phyloP scores from a whole-genome alignment of 2,888 invertebrate genomes.

The Lepidochrysops patricia region DNA sequence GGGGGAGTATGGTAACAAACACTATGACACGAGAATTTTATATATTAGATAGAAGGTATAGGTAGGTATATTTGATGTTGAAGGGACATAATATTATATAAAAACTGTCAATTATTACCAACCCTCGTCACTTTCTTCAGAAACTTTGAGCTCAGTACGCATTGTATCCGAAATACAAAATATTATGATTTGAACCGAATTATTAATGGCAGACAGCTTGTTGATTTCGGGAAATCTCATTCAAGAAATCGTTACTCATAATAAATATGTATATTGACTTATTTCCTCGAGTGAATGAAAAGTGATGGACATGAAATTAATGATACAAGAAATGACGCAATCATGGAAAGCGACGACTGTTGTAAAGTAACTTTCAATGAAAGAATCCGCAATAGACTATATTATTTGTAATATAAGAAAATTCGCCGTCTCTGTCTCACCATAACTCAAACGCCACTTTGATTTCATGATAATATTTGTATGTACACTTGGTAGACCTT shows the following conservation, averaged over 20 bases:
- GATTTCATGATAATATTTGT: no score
- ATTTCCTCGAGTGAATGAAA: not conserved
- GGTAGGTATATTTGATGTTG: not conserved
- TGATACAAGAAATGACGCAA: not conserved
- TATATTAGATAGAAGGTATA: not conserved
- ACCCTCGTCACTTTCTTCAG: conserved; percentile 22
- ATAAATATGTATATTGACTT: not conserved
- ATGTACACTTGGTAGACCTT: no score
- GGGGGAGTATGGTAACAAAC: no score
- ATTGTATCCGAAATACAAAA: not conserved
- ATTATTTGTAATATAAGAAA: no score
- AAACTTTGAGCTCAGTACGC: conserved; percentile 16
- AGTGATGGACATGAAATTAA: not conserved
- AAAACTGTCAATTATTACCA: conserved; percentile 22
- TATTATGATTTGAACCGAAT: not conserved
- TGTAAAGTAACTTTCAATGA: no score
- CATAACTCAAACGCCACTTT: no score
- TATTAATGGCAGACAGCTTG: not conserved
- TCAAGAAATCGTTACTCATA: not conserved
- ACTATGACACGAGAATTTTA: no score
- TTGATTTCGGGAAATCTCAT: not conserved
- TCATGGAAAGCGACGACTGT: not conserved
- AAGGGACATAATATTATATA: conserved; percentile 14
- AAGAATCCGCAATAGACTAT: no score
- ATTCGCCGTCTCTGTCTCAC: no score